Evolutionary conservation across 2,113 vertebrate genomes (phyloP).

Genomic region (Rhipidura dahli): DNA sequence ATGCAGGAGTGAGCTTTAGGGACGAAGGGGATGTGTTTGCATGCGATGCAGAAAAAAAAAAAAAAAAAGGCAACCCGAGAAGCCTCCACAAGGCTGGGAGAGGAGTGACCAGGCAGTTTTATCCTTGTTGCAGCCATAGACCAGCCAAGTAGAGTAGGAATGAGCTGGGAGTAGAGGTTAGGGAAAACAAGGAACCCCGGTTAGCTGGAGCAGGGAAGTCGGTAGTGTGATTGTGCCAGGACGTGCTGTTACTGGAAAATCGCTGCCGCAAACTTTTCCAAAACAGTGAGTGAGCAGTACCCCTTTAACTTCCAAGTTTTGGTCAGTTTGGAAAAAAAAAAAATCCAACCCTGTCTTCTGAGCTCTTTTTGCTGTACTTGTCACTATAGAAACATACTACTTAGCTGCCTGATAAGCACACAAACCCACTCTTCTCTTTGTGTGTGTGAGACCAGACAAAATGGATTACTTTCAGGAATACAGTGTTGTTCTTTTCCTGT

Average conservation of each 20-base stretch:
- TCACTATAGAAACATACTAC: neutral
- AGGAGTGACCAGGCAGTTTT: neutral
- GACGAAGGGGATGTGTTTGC: neutral
- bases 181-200: neutral
- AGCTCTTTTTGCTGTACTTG: neutral
- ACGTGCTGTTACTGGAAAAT: neutral
- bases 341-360: neutral
- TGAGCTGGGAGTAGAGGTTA: neutral
- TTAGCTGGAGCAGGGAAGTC: neutral
- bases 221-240: neutral
- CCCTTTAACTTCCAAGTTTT: neutral
- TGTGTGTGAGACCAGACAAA: neutral
- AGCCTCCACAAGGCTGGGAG: neutral
- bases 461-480: neutral
- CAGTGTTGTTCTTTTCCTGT: neutral
- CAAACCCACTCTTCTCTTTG: neutral
- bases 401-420: neutral
- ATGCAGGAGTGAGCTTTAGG: neutral
- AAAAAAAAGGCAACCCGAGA: rapidly evolving
- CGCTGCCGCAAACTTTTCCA: neutral
- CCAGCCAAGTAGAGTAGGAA: neutral
- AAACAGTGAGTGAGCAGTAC: neutral
- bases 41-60: neutral
- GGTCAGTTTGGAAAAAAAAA: neutral
- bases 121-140: neutral